phyloP scores from a whole-genome alignment of 2,797 vertebrate genomes.

The Mus spretus region DNA sequence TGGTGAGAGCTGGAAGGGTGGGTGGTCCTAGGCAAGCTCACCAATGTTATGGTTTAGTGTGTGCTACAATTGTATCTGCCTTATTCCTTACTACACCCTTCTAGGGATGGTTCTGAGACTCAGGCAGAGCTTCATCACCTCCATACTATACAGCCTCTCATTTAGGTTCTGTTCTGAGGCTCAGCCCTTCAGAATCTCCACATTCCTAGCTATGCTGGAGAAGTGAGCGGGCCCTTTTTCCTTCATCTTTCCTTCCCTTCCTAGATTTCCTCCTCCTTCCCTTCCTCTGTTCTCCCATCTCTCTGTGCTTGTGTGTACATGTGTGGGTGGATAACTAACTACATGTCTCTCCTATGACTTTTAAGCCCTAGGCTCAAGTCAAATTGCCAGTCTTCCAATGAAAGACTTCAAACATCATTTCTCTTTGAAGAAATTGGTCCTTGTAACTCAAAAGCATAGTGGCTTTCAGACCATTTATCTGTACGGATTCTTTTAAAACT shows the following conservation, averaged over 20 bases:
- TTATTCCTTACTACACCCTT: neutral
- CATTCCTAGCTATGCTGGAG: neutral
- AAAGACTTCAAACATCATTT: slow-evolving; percentile 13
- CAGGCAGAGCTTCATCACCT: neutral
- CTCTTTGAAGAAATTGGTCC: slow-evolving; percentile 15
- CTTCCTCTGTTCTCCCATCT: neutral
- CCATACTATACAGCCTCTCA: neutral
- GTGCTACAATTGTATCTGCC: neutral
- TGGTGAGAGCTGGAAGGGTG: neutral
- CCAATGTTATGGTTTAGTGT: neutral
- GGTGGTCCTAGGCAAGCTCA: neutral
- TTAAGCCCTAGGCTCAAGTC: neutral
- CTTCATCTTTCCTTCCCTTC: neutral
- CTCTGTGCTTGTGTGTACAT: neutral
- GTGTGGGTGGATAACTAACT: neutral
- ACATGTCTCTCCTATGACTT: neutral
- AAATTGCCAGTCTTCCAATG: slow-evolving; percentile 1
- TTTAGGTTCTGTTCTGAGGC: neutral
- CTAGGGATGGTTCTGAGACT: neutral
- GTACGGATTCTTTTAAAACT: neutral
- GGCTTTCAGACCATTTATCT: slow-evolving; percentile 25
- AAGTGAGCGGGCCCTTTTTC: neutral
- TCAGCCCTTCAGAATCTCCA: neutral
- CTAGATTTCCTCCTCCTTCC: neutral
- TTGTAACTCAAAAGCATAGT: neutral